A percentile compares a stretch with the other conserved stretches of the same genome.
Evolutionary conservation across 2,113 vertebrate genomes (phyloP).

Genomic region (Callithrix jacchus): DNA sequence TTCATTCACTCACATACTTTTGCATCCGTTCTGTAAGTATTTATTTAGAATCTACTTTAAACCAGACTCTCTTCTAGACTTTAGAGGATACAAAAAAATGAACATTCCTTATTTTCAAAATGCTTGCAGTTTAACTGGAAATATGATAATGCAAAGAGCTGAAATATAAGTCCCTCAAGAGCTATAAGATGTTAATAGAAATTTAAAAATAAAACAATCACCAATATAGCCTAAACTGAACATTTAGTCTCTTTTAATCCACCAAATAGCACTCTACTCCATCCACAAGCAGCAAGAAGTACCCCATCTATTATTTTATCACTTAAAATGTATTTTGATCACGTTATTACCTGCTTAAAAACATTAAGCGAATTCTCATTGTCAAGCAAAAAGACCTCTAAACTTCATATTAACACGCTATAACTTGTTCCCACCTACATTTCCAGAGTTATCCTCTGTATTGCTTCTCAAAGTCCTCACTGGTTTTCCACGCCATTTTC

Average conservation of each 20-base stretch:
- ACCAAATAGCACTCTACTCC: neutral
- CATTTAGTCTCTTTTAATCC: neutral
- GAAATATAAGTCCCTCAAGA: slow-evolving; percentile 11
- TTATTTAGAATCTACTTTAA: slow-evolving; percentile 31
- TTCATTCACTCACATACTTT: neutral
- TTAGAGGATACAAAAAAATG: neutral
- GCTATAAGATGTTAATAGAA: neutral
- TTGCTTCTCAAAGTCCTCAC: neutral
- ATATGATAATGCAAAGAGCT: neutral
- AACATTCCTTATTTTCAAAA: neutral
- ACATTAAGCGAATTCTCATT: neutral
- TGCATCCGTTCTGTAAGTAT: neutral
- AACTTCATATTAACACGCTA: neutral
- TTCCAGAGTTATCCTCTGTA: neutral
- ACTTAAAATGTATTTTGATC: neutral
- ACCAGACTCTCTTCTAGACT: neutral
- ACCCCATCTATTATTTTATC: neutral
- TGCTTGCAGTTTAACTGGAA: neutral
- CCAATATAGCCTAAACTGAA: neutral
- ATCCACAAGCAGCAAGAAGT: neutral
- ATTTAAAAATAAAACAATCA: slow-evolving; percentile 25
- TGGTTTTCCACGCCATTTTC: neutral
- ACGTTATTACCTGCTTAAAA: neutral
- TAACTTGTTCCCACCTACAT: neutral
- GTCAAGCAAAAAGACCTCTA: neutral